Conservation (phyloP, 2,888 invertebrate species). For the Drosophila stalkeri region DNA sequence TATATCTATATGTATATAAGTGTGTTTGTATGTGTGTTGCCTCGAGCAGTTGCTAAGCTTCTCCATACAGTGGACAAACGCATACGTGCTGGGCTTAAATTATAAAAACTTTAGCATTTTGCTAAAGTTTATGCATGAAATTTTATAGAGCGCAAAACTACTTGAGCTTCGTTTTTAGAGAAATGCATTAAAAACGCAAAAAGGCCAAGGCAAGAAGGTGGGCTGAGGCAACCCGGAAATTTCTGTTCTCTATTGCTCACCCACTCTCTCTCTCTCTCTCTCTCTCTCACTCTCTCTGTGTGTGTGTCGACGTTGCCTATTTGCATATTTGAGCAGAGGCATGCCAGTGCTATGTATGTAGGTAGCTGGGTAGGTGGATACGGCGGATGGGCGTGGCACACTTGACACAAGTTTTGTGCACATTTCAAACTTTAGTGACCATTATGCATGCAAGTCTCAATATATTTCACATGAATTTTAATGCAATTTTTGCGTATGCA, state of each 20-base stretch:
- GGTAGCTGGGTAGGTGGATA: neutral
- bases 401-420: slow-evolving; percentile 67
- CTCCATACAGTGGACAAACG: slow-evolving; percentile 53
- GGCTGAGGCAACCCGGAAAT: slow-evolving; percentile 20
- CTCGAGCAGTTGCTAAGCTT: slow-evolving; percentile 54
- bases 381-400: slow-evolving; percentile 40
- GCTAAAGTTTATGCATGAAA: slow-evolving; percentile 80
- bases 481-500: slow-evolving; percentile 58
- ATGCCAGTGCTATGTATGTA: slow-evolving; percentile 2
- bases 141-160: slow-evolving; percentile 74
- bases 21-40: neutral
- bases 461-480: slow-evolving; percentile 79
- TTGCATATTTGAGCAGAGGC: slow-evolving; percentile 57
- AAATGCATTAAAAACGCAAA: slow-evolving; percentile 54
- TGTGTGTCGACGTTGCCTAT: slow-evolving; percentile 35
- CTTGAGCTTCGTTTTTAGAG: slow-evolving; percentile 66
- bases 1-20: neutral
- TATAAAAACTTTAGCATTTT: slow-evolving; percentile 78
- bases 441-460: slow-evolving; percentile 79
- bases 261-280: no score
- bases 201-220: slow-evolving; percentile 11
- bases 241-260: slow-evolving; percentile 9
- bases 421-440: slow-evolving; percentile 74
- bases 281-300: neutral
- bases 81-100: slow-evolving; percentile 79